Evolutionary conservation across 2,113 vertebrate genomes (phyloP).

Genomic region (Mobula birostris): DNA sequence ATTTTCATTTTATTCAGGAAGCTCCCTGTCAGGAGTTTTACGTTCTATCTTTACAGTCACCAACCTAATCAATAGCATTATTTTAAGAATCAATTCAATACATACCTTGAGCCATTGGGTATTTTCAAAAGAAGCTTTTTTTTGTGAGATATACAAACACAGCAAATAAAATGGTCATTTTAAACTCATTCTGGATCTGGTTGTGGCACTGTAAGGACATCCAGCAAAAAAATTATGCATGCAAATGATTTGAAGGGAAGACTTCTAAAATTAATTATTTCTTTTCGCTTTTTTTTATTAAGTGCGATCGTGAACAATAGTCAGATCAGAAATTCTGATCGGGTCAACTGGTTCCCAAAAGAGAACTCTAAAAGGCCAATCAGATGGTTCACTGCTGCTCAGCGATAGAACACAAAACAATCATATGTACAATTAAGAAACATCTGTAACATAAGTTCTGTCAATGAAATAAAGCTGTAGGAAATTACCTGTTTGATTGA

Average conservation of each 20-base stretch:
- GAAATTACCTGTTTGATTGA: neutral
- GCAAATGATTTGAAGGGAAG: neutral
- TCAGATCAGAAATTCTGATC: too few relatives aligned
- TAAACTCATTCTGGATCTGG: neutral
- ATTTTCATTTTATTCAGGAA: neutral
- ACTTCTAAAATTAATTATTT: neutral
- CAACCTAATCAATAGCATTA: neutral
- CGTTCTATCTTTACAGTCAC: neutral
- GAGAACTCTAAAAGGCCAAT: too few relatives aligned
- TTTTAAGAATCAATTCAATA: neutral
- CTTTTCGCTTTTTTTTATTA: neutral
- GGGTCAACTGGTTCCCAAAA: too few relatives aligned
- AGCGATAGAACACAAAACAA: too few relatives aligned
- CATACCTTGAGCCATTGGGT: neutral
- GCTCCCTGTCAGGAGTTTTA: neutral
- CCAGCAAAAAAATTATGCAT: neutral
- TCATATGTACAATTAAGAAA: too few relatives aligned
- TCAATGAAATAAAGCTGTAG: neutral
- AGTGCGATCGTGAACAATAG: too few relatives aligned
- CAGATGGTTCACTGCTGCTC: too few relatives aligned
- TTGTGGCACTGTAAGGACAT: neutral
- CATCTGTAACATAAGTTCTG: neutral
- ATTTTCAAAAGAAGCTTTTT: too few relatives aligned
- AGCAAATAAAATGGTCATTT: conserved; percentile 8
- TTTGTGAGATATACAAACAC: too few relatives aligned